Evolutionary conservation across 1,140 invertebrate genomes (phyloP).

Genomic region (Drosophila athabasca): DNA sequence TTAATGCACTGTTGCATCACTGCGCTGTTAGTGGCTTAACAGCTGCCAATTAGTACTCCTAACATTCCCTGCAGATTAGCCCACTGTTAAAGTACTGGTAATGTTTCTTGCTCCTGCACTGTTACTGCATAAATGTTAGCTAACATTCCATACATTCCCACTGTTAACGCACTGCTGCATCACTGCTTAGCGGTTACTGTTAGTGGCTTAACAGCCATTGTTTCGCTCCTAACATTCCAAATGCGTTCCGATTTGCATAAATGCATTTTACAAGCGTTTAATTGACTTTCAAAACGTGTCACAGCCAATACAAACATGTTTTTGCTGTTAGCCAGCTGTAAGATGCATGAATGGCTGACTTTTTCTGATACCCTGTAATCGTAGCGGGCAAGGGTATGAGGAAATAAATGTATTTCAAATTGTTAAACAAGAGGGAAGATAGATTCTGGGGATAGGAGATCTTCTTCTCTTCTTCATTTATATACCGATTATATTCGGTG

Average conservation of each 20-base stretch:
- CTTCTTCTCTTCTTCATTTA: too few species aligned
- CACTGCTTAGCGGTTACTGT: conserved; percentile 16
- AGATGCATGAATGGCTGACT: conserved; percentile 61
- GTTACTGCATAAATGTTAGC: too few species aligned
- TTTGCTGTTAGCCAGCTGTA: conserved; percentile 51
- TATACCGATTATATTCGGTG: too few species aligned
- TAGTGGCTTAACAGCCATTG: background rate
- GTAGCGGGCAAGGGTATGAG: too few species aligned
- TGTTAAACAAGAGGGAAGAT: too few species aligned
- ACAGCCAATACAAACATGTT: conserved; percentile 60
- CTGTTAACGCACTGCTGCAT: conserved; percentile 12
- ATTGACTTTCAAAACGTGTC: conserved; percentile 77
- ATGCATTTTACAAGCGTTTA: conserved; percentile 74
- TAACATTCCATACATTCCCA: background rate
- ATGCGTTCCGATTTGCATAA: conserved; percentile 59
- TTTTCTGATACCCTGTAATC: background rate
- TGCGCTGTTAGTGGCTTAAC: background rate
- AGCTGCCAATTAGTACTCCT: too few species aligned
- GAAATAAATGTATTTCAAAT: too few species aligned
- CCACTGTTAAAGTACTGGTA: too few species aligned
- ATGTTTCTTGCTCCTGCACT: too few species aligned
- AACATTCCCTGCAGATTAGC: background rate
- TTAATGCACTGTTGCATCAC: conserved; percentile 7
- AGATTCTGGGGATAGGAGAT: too few species aligned
- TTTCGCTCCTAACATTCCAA: conserved; percentile 21